Conservation (phyloP, 2,113 vertebrate genomes). For the Xerus inauris region DNA sequence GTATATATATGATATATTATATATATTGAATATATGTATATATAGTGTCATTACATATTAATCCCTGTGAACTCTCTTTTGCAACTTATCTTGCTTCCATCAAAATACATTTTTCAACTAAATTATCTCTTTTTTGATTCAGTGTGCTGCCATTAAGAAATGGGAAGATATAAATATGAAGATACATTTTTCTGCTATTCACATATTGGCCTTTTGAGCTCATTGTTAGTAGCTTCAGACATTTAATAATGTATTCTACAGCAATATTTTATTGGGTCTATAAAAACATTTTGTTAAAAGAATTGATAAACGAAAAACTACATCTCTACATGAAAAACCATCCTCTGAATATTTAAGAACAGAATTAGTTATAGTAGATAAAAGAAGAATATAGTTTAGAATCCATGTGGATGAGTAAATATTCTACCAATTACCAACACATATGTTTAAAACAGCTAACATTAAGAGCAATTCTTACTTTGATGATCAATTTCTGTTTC, state of each 20-base stretch:
- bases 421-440: background rate
- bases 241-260: slow-evolving; percentile 89
- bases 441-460: background rate
- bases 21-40: too few species aligned
- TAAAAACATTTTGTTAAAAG: slow-evolving; percentile 81
- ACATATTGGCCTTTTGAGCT: slow-evolving; percentile 73
- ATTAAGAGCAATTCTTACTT: background rate
- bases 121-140: background rate
- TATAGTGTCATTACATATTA: background rate
- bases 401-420: background rate
- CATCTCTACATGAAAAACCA: slow-evolving; percentile 82
- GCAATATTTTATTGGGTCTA: slow-evolving; percentile 88
- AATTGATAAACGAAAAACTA: slow-evolving; percentile 85
- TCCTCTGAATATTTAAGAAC: slow-evolving; percentile 82
- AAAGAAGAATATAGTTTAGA: slow-evolving; percentile 51
- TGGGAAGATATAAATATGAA: slow-evolving; percentile 86
- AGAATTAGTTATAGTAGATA: slow-evolving; percentile 82
- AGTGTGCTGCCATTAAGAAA: background rate
- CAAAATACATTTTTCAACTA: background rate
- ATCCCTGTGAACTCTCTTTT: background rate
- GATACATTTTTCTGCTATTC: slow-evolving; percentile 80
- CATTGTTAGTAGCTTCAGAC: slow-evolving; percentile 86
- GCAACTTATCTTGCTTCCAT: background rate
- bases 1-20: background rate
- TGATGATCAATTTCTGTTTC: background rate